Evolutionary conservation across 1,140 invertebrate species (phyloP).

Genomic region (Drosophila seguyi): DNA sequence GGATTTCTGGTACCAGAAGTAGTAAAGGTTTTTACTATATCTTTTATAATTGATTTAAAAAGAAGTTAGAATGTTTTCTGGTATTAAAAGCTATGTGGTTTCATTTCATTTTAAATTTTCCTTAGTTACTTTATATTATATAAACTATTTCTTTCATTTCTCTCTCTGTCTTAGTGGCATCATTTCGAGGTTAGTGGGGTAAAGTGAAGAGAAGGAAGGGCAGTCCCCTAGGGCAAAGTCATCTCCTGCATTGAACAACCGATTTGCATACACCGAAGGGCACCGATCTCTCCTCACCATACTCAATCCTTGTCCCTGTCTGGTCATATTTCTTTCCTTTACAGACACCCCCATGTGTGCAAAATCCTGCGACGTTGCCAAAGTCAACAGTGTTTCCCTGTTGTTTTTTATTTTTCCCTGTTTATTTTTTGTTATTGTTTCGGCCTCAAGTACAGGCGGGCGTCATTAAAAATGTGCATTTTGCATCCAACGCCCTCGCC

Average conservation of each 20-base stretch:
- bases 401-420: constrained; percentile 48
- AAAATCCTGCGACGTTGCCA: constrained; percentile 53
- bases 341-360: constrained; percentile 26
- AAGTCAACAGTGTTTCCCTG: constrained; percentile 61
- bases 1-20: neutral
- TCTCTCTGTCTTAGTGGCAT: constrained; percentile 7
- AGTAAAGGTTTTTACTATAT: neutral
- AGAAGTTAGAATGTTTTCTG: neutral
- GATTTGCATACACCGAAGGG: constrained; percentile 79
- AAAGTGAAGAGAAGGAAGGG: constrained; percentile 1
- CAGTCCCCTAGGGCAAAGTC: constrained; percentile 23
- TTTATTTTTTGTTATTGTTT: constrained; percentile 31
- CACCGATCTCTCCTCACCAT: constrained; percentile 27
- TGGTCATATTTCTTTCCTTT: neutral
- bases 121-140: neutral
- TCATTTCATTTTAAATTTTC: neutral
- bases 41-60: neutral
- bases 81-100: fast-evolving
- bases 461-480: constrained; percentile 83
- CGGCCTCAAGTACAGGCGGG: constrained; percentile 69
- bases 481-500: constrained; percentile 57
- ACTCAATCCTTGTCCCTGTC: neutral
- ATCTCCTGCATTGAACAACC: constrained; percentile 60
- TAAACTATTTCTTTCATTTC: neutral
- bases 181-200: constrained; percentile 74